These are phyloP conservation scores for Hydrophis major DNA, from an alignment of 2,797 vertebrate genomes.

Conservation along the genomic window DNA sequence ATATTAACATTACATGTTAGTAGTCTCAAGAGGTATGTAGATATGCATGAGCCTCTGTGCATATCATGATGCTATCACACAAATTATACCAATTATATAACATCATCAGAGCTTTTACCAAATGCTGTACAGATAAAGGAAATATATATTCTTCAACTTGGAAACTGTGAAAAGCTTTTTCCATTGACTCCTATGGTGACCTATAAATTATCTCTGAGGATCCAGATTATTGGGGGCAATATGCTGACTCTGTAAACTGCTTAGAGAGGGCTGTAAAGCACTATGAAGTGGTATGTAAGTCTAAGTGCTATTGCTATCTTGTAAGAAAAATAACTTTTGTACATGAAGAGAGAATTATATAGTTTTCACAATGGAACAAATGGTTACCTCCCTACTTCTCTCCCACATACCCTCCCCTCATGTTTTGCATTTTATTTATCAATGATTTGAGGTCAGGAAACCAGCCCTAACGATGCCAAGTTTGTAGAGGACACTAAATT, in stretches of 20 bases:
- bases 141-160: not conserved
- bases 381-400: too few species aligned
- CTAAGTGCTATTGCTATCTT: not conserved
- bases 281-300: too few species aligned
- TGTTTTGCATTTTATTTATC: not conserved
- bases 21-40: not conserved
- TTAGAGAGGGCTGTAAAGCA: too few species aligned
- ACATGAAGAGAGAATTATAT: not conserved
- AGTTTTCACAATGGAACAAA: not conserved
- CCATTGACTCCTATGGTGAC: not conserved
- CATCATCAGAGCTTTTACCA: not conserved
- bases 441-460: not conserved
- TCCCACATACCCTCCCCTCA: not conserved
- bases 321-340: not conserved
- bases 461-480: not conserved
- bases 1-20: not conserved
- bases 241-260: not conserved
- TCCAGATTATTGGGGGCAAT: not conserved
- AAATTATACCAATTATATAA: not conserved
- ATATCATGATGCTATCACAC: not conserved
- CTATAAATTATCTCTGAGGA: not conserved
- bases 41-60: not conserved
- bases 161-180: not conserved
- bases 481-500: slow-evolving; percentile 2
- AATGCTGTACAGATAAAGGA: not conserved